These are phyloP conservation scores for Anolis apletophallus DNA, from an alignment of 2,797 vertebrate species.

Conservation along the genomic window DNA sequence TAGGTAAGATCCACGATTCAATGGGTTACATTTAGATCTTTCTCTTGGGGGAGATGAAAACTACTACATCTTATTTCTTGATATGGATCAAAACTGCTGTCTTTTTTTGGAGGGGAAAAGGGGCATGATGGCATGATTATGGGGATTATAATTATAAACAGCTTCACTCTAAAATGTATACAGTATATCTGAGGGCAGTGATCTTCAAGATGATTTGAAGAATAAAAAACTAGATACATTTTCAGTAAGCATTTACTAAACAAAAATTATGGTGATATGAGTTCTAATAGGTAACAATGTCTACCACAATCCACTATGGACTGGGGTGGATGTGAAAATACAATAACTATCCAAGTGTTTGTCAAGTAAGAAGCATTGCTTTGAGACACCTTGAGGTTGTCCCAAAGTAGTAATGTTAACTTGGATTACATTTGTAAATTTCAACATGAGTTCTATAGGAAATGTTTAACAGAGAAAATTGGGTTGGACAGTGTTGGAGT, in stretches of 20 bases:
- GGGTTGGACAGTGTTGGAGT: slow-evolving; percentile 9
- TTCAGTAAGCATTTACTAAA: not conserved
- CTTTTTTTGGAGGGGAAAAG: too few species aligned
- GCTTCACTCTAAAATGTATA: not conserved
- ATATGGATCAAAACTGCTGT: not conserved
- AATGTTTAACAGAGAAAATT: slow-evolving; percentile 7
- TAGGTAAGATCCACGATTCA: not conserved
- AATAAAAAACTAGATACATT: not conserved
- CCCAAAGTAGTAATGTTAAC: not conserved
- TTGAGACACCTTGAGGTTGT: not conserved
- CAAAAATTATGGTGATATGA: not conserved
- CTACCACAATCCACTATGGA: not conserved
- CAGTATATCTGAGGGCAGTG: not conserved
- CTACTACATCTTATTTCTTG: not conserved
- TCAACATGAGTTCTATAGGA: not conserved
- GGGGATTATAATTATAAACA: too few species aligned
- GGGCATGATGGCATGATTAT: too few species aligned
- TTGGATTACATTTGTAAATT: not conserved
- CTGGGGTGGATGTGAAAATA: not conserved
- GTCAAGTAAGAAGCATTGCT: not conserved
- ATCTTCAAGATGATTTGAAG: too few species aligned
- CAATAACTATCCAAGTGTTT: not conserved
- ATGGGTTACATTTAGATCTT: not conserved
- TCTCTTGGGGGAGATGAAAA: not conserved
- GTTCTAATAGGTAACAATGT: not conserved